phyloP scores from a whole-genome alignment of 2,888 invertebrate species.

The Drosophila trichaetosa region DNA sequence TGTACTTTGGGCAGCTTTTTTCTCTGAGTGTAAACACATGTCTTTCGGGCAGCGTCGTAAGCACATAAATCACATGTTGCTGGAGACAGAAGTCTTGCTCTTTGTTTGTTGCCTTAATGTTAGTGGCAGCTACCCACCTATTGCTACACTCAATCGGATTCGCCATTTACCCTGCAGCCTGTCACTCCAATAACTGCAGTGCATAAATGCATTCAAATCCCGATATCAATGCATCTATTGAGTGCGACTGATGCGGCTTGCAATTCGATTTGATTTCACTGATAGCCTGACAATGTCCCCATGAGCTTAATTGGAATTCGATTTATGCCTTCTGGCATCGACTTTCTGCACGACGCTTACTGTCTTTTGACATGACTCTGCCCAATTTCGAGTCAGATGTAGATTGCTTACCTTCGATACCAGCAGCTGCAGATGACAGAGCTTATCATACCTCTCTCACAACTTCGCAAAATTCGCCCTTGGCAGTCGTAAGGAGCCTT shows the following conservation, averaged over 20 bases:
- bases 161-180: background rate
- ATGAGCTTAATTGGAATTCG: slow-evolving; percentile 43
- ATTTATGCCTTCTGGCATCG: slow-evolving; percentile 42
- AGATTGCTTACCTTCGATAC: slow-evolving; percentile 4
- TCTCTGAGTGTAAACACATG: background rate
- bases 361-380: slow-evolving; percentile 4
- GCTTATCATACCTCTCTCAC: slow-evolving; percentile 19
- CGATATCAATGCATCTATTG: slow-evolving; percentile 35
- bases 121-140: slow-evolving; percentile 21
- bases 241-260: slow-evolving; percentile 41
- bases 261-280: slow-evolving; percentile 25
- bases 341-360: slow-evolving; percentile 18
- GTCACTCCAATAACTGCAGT: slow-evolving; percentile 2
- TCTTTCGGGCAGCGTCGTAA: background rate
- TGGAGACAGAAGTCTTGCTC: slow-evolving; percentile 2
- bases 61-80: slow-evolving; percentile 42
- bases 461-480: slow-evolving; percentile 10
- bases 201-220: background rate
- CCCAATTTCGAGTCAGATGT: slow-evolving; percentile 50
- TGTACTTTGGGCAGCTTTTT: background rate
- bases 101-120: slow-evolving; percentile 15
- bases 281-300: slow-evolving; percentile 9
- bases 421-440: slow-evolving; percentile 26
- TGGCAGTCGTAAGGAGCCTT: slow-evolving; percentile 29
- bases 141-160: slow-evolving; percentile 6